These are phyloP conservation scores for Pelobates cultripes DNA, from an alignment of 2,797 vertebrate species.

Conservation along the genomic window DNA sequence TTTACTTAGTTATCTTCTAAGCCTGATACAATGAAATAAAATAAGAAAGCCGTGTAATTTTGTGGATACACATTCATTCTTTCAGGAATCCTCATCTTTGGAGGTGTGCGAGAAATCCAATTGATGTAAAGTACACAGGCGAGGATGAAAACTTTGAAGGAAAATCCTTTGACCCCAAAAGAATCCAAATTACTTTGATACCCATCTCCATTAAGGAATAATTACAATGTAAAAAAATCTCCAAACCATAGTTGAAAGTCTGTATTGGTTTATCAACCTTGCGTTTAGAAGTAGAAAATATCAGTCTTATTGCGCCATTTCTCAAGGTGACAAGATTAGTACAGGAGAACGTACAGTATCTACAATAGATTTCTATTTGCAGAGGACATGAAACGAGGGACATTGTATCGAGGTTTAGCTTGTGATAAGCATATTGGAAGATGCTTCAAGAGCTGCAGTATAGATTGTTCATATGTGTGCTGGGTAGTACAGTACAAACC, in stretches of 20 bases:
- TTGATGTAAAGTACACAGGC: conserved; percentile 17
- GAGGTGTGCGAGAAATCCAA: conserved; percentile 4
- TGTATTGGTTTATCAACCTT: conserved; percentile 17
- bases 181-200: conserved; percentile 10
- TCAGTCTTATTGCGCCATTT: conserved; percentile 18
- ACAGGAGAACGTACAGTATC: not conserved
- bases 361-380: not conserved
- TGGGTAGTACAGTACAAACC: not conserved
- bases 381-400: not conserved
- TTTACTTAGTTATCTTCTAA: not conserved
- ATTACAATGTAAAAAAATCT: conserved; percentile 1
- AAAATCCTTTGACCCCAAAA: not conserved
- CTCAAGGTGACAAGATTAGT: conserved; percentile 31
- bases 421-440: not conserved
- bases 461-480: not conserved
- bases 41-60: not conserved
- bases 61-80: not conserved
- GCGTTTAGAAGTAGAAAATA: conserved; percentile 18
- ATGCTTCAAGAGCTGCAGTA: not conserved
- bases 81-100: not conserved
- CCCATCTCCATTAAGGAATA: conserved; percentile 2
- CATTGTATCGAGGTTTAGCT: not conserved
- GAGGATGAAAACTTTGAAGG: not conserved
- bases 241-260: conserved; percentile 7
- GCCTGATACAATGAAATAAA: not conserved